phyloP scores from a whole-genome alignment of 1,140 invertebrate species.

The Phthorimaea operculella region DNA sequence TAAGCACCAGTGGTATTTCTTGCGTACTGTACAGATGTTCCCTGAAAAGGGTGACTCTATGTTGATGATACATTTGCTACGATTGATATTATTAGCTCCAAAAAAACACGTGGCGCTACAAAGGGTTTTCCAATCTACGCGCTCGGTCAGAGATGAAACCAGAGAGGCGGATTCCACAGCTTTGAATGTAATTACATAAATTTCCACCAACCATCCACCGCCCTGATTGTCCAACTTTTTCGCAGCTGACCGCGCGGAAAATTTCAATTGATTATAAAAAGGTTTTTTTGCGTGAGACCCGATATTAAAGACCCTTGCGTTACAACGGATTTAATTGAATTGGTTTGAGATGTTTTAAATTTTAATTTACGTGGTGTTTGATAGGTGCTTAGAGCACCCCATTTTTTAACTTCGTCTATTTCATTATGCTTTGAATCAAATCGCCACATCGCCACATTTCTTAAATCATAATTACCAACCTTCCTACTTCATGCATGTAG shows the following conservation, averaged over 20 bases:
- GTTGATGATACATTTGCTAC: too few relatives aligned
- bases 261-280: constrained; percentile 17
- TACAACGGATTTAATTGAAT: neutral
- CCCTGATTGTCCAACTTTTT: constrained; percentile 15
- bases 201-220: neutral
- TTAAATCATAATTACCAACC: too few relatives aligned
- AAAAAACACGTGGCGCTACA: too few relatives aligned
- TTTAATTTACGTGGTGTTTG: neutral
- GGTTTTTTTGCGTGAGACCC: constrained; percentile 9
- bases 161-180: constrained; percentile 1
- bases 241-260: constrained; percentile 5
- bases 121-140: neutral
- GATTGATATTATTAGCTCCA: too few relatives aligned
- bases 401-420: too few relatives aligned
- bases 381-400: neutral
- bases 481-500: too few relatives aligned
- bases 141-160: constrained; percentile 11
- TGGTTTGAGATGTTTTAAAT: neutral
- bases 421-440: too few relatives aligned
- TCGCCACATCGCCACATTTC: too few relatives aligned
- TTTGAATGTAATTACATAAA: constrained; percentile 15
- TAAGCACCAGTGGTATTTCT: too few relatives aligned
- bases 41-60: too few relatives aligned
- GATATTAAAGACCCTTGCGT: constrained; percentile 1
- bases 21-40: too few relatives aligned